Base-by-base conservation (phyloP, 2,797 vertebrate species). In the Psittacula echo region DNA sequence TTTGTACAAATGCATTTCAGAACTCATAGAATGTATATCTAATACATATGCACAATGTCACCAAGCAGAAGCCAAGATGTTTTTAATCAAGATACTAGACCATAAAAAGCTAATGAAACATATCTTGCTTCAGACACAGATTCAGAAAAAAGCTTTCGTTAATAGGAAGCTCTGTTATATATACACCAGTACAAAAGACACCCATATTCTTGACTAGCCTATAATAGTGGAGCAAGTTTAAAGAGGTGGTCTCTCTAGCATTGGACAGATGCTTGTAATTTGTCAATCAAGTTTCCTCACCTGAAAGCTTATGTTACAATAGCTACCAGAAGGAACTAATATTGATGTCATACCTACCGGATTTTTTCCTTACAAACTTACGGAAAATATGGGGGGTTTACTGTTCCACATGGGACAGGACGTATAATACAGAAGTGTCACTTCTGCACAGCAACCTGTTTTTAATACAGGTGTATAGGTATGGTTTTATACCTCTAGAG, bases 301-400 rank as follows among this genome's bases (percentile, higher is more conserved):
- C 96, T 96, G 95, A 94, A 97, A 37, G 83, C 78, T 94, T 96
- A 96, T 97, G 97, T 92, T 90, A 86, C 86, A 88, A 68, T 60
- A 80, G 51, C 77, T 91, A 41, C 97, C 94, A 96, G 71, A 76
- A 96, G 84, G 93, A 97, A 92, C 97, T 96, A 97, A 96, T 94
- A 90, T 84, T 94, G 96, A 91, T 97, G 95, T 98, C 96, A 94
- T 93, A 97, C 92, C 95, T 97, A 85, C 95, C 95, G 96, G 67
- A 89, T 76, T 94, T 93, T 84, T 94, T 80, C 58, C n/a, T 76
- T 68, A 68, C 11, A 85, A 78, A 41, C 41, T 51, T 27, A 34
- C 3, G 61, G 54, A 53, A 66, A 42, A 17, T 27, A 4, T 3
- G 8, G 20, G 16, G 1, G 3, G 2, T 42, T 42, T 93, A 78